Evolutionary conservation across 1,140 invertebrate species (phyloP), one percentile per base, ranked within the genome.

Genomic region (Paralvinella palmiformis): DNA sequence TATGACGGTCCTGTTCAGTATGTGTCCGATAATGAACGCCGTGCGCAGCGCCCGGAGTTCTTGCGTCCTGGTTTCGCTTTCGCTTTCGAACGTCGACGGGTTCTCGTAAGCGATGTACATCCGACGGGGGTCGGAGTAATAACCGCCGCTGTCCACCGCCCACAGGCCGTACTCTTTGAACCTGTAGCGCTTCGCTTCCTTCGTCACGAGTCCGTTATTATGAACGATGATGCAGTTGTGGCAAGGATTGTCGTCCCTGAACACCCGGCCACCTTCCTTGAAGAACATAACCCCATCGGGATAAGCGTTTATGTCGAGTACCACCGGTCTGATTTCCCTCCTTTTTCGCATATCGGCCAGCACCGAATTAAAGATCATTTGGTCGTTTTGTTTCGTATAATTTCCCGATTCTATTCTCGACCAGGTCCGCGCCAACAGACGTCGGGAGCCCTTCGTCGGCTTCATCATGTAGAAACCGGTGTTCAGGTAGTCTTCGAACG

Each of bases 181-280:
- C 4, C 63, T 33, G 22, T 45, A 59, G 17, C 20, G 45, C 41
- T 64, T 64, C 2, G 63, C 63, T 22, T 45, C 41, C 41, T 27
- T n/a, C 22, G 33, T 36, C 17, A 64, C 57, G 56, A 64, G 62
- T 56, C 63, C 62, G 57, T 64, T 64, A 27, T 64, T 64, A 24
- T 64, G 63, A 22, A 64, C 63, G 24, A 59, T 7, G 10, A 64
- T 24, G n/a, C 37, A 41, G 37, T 41, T n/a, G 0, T 4, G 7
- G 13, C 6, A 6, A 1, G 6, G 6, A 31, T 60, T 44, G 33
- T 37, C 33, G 4, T 24, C 35, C 33, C 20, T 17, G 4, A 60
- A 2, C 33, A 60, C 27, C 7, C 58, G 35, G 2, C 20, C 24
- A 15, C 58, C 58, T 7, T 45, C 3, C 58, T 45, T 22, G 41